Percentiles rank a stretch among this genome's conserved stretches.
These are phyloP conservation scores for Procavia capensis DNA, from an alignment of 2,113 vertebrate genomes.

Conservation along the genomic window DNA sequence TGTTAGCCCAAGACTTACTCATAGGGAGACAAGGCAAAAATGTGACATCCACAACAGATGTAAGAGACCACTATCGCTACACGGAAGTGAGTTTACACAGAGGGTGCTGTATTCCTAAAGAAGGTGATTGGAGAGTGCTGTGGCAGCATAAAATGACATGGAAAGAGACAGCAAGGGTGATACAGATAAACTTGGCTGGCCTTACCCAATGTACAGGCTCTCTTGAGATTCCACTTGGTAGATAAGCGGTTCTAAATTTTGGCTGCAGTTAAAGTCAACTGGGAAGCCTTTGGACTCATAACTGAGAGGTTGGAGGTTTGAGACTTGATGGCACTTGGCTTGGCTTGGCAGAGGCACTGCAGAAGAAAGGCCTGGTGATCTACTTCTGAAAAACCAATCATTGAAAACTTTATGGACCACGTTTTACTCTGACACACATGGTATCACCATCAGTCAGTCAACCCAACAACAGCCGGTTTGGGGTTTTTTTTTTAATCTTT, in stretches of 20 bases:
- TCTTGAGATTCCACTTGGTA: not conserved
- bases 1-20: not conserved
- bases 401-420: not conserved
- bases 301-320: not conserved
- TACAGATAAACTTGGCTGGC: not conserved
- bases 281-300: not conserved
- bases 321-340: too few species aligned
- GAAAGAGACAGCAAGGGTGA: not conserved
- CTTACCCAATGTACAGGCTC: not conserved
- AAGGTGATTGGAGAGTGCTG: not conserved
- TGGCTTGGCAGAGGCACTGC: not conserved
- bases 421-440: too few species aligned
- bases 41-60: accelerated
- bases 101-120: not conserved
- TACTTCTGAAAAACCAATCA: not conserved
- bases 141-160: not conserved
- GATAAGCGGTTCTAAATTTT: not conserved
- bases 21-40: not conserved
- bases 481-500: too few species aligned
- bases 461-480: too few species aligned
- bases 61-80: not conserved
- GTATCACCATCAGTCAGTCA: too few species aligned
- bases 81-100: not conserved
- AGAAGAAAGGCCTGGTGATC: not conserved
- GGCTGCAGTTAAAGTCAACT: not conserved